Evolutionary conservation across 2,113 vertebrate genomes (phyloP).

Genomic region (Rhodinocichla rosea): DNA sequence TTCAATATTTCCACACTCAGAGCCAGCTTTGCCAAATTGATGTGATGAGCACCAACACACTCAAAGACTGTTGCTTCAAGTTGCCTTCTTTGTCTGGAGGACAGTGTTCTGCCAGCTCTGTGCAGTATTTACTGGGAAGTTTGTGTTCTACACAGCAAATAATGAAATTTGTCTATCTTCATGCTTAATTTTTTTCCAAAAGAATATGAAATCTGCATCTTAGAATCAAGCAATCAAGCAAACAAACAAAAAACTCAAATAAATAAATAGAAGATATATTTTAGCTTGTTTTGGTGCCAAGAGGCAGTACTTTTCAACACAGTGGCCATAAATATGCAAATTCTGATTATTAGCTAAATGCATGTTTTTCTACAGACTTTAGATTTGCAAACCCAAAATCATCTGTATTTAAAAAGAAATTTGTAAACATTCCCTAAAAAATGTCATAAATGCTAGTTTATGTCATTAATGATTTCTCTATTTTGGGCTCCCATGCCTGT

Average conservation of each 20-base stretch:
- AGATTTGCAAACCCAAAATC: not conserved
- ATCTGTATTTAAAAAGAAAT: not conserved
- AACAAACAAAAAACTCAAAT: not conserved
- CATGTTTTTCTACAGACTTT: not conserved
- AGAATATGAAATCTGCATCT: not conserved
- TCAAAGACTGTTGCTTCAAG: not conserved
- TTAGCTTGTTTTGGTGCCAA: not conserved
- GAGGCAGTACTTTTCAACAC: not conserved
- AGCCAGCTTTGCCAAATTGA: not conserved
- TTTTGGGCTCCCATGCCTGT: not conserved
- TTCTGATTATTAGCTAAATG: not conserved
- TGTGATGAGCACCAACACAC: not conserved
- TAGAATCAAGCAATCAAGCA: not conserved
- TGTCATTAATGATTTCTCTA: not conserved
- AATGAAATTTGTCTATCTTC: not conserved
- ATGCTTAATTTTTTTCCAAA: not conserved
- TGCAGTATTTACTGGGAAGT: not conserved
- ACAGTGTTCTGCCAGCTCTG: fast-evolving
- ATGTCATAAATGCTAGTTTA: not conserved
- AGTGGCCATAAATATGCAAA: not conserved
- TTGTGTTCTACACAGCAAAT: not conserved
- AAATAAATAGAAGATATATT: not conserved
- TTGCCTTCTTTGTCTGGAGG: not conserved
- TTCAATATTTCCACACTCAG: not conserved
- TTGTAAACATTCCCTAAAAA: not conserved